Evolutionary conservation across 2,797 vertebrate species (phyloP).

Genomic region (Chelonia mydas): DNA sequence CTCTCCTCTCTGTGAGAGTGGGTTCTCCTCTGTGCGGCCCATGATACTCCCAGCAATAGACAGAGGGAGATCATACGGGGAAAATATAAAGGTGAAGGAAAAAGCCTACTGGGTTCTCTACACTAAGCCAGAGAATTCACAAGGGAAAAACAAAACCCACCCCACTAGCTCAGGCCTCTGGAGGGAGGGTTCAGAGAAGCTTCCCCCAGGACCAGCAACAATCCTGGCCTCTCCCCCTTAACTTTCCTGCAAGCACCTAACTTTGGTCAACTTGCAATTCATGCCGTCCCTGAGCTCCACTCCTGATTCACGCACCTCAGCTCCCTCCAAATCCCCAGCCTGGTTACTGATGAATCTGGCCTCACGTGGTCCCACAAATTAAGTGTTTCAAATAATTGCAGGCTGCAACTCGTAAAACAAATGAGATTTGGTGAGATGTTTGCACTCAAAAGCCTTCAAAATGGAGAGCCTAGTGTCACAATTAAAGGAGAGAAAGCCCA

Average conservation of each 20-base stretch:
- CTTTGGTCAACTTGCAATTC: background rate
- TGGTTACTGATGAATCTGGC: background rate
- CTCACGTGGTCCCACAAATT: background rate
- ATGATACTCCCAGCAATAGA: background rate
- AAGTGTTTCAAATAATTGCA: background rate
- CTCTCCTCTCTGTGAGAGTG: background rate
- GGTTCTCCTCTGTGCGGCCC: rapidly evolving
- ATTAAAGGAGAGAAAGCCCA: slow-evolving; percentile 6
- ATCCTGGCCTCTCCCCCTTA: background rate
- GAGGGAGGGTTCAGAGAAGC: background rate
- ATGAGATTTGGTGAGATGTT: slow-evolving; percentile 4
- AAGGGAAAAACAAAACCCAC: background rate
- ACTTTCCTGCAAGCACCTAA: background rate
- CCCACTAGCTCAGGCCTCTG: background rate
- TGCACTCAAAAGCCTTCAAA: background rate
- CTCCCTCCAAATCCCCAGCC: background rate
- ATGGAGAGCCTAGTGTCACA: background rate
- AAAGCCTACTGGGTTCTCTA: rapidly evolving
- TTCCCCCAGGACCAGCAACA: background rate
- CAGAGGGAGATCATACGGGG: rapidly evolving
- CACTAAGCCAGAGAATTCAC: background rate
- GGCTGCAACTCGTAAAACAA: slow-evolving; percentile 34
- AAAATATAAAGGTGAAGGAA: rapidly evolving
- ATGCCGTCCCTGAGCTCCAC: rapidly evolving
- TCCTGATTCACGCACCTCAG: background rate